Conservation (phyloP, 2,113 vertebrate species). For the Xenus cinereus region DNA sequence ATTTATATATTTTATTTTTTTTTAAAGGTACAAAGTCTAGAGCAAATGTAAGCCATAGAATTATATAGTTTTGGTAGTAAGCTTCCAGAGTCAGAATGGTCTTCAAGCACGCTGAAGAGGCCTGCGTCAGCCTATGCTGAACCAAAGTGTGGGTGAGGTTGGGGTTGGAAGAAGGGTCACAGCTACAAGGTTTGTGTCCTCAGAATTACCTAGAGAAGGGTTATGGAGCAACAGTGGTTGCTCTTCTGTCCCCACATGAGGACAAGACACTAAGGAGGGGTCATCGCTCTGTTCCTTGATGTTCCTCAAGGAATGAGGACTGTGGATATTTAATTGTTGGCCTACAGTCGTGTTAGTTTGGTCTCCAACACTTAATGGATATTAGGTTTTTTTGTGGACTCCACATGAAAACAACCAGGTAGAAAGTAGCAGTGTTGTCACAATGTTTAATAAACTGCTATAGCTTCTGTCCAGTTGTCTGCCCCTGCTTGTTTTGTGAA, state of each 20-base stretch:
- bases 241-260: not conserved
- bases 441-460: not conserved
- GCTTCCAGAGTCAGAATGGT: not conserved
- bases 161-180: not conserved
- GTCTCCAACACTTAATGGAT: not conserved
- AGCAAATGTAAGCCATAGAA: not conserved
- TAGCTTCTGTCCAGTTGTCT: not conserved
- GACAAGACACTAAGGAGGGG: not conserved
- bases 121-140: not conserved
- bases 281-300: not conserved
- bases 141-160: not conserved
- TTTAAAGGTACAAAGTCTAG: not conserved
- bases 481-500: not conserved
- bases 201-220: not conserved
- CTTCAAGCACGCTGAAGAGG: not conserved
- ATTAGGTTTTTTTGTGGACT: not conserved
- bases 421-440: not conserved
- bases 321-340: not conserved
- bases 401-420: not conserved
- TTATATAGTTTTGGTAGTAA: not conserved
- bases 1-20: not conserved
- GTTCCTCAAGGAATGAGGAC: not conserved
- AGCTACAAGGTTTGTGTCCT: not conserved
- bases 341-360: not conserved
- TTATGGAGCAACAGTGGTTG: not conserved